Base-by-base conservation (phyloP, 2,797 vertebrate species). In the Dromococcyx pavoninus region DNA sequence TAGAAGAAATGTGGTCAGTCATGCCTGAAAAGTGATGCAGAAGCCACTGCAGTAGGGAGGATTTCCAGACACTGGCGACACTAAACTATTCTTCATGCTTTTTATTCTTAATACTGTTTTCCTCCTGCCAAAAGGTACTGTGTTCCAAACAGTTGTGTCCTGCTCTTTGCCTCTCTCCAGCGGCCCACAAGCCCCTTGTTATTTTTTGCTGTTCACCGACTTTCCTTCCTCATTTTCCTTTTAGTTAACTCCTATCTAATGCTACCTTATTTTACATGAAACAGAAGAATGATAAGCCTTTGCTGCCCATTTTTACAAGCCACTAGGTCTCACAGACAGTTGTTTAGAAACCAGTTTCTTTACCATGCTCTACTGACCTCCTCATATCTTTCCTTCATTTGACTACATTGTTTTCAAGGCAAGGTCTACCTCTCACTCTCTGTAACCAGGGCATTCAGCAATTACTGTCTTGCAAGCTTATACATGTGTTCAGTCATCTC, bases 401-500 rank as follows among this genome's bases (percentile, higher is more conserved):
- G 4, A 48, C 32, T 22, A 48, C 1, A 1, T 0, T 61, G 21
- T 11, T 67, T 71, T 48, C 14, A 39, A 83, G 54, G 50, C 51
- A 88, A 71, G 46, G 37, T 44, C 60, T 37, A 39, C 13, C 37
- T 71, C 56, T 33, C 32, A 39, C 18, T 57, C 50, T 56, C 77
- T 37, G 5, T 35, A 73, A 83, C 18, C 1, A 3, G 22, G 64
- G 27, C 27, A 8, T 25, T 58, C 58, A 17, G 67, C 56, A 33
- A 15, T 21, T 33, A n/a, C 48, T 30, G 6, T 11, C 66, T 86
- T 60, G 32, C 18, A 60, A 80, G 33, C 27, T 53, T 1, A 54
- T 0, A 16, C 56, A 57, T 0, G 0, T 3, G 5, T 33, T 41
- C 15, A 39, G 16, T n/a, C 43, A 70, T 13, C 61, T 32, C 53